A percentile compares a stretch with the other conserved stretches of the same genome.
Evolutionary conservation across 2,888 invertebrate species (phyloP).

Genomic region (Coelogynopora nodosa): DNA sequence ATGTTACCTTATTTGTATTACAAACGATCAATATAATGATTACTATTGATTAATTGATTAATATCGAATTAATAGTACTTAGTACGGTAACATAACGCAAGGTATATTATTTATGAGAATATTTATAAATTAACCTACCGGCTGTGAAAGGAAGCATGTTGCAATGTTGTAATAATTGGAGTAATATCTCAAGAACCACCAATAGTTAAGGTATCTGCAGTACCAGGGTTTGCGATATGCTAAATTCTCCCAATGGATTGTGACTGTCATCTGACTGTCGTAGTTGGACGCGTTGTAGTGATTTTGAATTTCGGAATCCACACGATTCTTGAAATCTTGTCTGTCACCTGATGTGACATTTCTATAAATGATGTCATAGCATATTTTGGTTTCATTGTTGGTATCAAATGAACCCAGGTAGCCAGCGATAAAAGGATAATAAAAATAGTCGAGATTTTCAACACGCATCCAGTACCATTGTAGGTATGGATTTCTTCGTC

Average conservation of each 20-base stretch:
- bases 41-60: no score
- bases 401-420: neutral
- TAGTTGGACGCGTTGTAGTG: neutral
- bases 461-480: no score
- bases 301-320: neutral
- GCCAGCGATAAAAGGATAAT: neutral
- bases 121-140: no score
- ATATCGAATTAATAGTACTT: no score
- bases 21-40: no score
- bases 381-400: neutral
- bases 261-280: neutral
- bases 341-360: neutral
- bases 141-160: no score
- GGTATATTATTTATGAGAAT: no score
- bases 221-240: neutral
- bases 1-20: no score
- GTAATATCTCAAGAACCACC: no score
- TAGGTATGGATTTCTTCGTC: neutral
- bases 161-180: no score
- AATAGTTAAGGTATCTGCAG: no score
- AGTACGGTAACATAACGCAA: no score
- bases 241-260: neutral
- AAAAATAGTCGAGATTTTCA: neutral
- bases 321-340: neutral
- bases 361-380: neutral